phyloP scores from a whole-genome alignment of 2,888 invertebrate species.

The Phyllotreta striolata region DNA sequence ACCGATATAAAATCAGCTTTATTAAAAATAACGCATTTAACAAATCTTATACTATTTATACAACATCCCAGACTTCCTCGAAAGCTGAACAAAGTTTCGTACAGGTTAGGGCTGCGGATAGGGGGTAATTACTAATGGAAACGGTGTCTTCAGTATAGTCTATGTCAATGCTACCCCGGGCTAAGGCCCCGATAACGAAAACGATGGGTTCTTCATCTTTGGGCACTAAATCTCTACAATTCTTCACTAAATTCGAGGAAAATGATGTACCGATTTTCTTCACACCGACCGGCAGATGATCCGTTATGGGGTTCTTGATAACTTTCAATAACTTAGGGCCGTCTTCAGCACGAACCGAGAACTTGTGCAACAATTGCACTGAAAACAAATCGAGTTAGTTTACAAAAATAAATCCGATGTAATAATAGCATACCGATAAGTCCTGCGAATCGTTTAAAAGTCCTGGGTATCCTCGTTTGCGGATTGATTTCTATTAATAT shows the following conservation, averaged over 20 bases:
- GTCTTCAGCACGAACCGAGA: constrained; percentile 89
- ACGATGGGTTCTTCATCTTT: constrained; percentile 82
- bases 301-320: constrained; percentile 94
- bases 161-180: constrained; percentile 88
- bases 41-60: constrained; percentile 57
- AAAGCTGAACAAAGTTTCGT: constrained; percentile 94
- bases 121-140: constrained; percentile 95
- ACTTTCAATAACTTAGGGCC: constrained; percentile 91
- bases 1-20: too few relatives aligned
- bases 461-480: constrained; percentile 95
- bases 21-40: not conserved
- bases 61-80: constrained; percentile 90
- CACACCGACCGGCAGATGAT: constrained; percentile 94
- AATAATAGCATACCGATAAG: constrained; percentile 78
- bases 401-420: constrained; percentile 18
- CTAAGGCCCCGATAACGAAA: constrained; percentile 95
- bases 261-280: constrained; percentile 91
- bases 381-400: constrained; percentile 55
- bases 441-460: constrained; percentile 96
- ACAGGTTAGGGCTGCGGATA: constrained; percentile 96
- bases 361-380: constrained; percentile 97
- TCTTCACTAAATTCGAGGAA: constrained; percentile 74
- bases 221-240: constrained; percentile 82
- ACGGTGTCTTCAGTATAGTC: constrained; percentile 92
- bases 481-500: constrained; percentile 96